Base-by-base conservation (phyloP, 2,797 vertebrate genomes). In the Sparidentex hasta region DNA sequence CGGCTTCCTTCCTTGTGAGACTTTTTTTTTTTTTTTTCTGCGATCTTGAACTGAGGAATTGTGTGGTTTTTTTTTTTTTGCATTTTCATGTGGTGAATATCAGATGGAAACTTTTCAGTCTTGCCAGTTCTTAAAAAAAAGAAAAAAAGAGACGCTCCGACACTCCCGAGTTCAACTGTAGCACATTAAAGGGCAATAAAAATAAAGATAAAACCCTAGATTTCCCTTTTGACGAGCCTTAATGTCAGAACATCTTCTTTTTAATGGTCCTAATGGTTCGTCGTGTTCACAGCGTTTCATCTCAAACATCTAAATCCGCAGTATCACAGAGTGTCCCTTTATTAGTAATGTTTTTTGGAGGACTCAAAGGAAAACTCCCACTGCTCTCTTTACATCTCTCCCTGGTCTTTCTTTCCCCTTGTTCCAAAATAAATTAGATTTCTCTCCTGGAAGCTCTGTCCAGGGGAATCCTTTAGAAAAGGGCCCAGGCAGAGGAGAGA, bases 401-500 rank as follows among this genome's bases (percentile, higher is more conserved):
- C 17, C 69, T 79, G 13, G 21, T 66, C 76, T 65, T 84, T 85
- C 76, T 71, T 67, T 79, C 72, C 29, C 84, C 84, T 86, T 78
- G 87, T 86, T 90, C 81, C 81, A 64, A 90, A 92, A 91, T 90
- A 90, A 94, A 93, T 91, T 52, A 83, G 75, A 85, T 91, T 92
- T 80, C 85, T 89, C 85, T 82, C 76, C 75, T 81, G 51, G 77
- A 89, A 61, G 82, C 86, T 69, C 65, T 43, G 74, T 90, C 83
- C 84, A 61, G 58, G 84, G 84, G 87, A 91, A 78, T 89, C 68
- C 81, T 86, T 90, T 78, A 74, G 76, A 21, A 87, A 71, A 50
- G 18, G 38, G 59, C 55, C 52, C 48, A 50, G 77, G 65, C 78
- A 64, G 75, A 33, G 61, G 56, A 85, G 86, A 85, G 76, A 86